A percentile compares a stretch with the other conserved stretches of the same genome.
Evolutionary conservation across 1,140 invertebrate genomes (phyloP).

Genomic region (Heliconius congener): DNA sequence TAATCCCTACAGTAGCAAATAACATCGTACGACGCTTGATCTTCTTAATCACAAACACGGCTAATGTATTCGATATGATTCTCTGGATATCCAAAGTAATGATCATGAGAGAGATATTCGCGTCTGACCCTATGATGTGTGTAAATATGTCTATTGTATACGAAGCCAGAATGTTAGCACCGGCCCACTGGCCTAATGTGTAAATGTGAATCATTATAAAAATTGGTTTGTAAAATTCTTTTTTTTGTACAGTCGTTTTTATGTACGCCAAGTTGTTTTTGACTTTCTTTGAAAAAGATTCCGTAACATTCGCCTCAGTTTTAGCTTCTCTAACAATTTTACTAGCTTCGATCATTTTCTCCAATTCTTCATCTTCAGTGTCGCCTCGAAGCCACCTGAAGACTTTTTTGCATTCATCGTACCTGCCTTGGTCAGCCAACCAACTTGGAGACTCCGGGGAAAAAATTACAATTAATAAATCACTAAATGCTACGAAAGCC

Average conservation of each 20-base stretch:
- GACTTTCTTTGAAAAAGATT: constrained; percentile 36
- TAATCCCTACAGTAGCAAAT: constrained; percentile 49
- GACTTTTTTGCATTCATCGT: constrained; percentile 67
- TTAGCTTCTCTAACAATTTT: constrained; percentile 44
- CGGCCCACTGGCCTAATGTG: constrained; percentile 56
- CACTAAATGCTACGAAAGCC: constrained; percentile 66
- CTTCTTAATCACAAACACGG: constrained; percentile 58
- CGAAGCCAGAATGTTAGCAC: constrained; percentile 82
- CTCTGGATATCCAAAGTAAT: constrained; percentile 80
- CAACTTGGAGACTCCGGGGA: constrained; percentile 87
- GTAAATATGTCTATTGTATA: constrained; percentile 84
- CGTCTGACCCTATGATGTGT: constrained; percentile 70
- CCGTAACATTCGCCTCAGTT: constrained; percentile 33
- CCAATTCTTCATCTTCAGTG: constrained; percentile 59
- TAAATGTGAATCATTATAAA: constrained; percentile 66
- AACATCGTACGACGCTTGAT: constrained; percentile 57
- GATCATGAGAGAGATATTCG: constrained; percentile 84
- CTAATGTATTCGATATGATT: constrained; percentile 67
- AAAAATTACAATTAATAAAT: constrained; percentile 72
- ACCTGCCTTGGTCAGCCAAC: constrained; percentile 79
- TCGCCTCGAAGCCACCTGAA: constrained; percentile 79
- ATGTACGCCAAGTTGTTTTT: constrained; percentile 38
- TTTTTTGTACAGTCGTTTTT: constrained; percentile 47
- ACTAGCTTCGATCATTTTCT: constrained; percentile 60
- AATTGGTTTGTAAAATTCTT: constrained; percentile 64